A percentile compares a stretch with the other conserved stretches of the same genome.
Conservation (phyloP, 2,888 invertebrate species). For the Schrankia costaestrigalis region DNA sequence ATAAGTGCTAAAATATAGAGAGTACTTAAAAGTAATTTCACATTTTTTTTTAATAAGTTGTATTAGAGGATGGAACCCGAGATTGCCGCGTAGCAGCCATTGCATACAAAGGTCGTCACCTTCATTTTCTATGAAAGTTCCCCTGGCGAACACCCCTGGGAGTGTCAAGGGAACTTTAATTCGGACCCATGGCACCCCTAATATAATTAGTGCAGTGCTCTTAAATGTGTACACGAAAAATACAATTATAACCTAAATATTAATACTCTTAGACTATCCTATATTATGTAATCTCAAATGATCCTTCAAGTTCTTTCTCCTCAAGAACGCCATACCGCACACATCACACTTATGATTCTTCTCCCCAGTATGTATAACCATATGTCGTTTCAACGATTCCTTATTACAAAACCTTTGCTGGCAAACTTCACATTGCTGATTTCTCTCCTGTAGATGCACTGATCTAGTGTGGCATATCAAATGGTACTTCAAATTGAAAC, state of each 20-base stretch:
- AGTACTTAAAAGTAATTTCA: no score
- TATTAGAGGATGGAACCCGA: no score
- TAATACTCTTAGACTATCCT: constrained; percentile 11
- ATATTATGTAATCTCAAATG: constrained; percentile 67
- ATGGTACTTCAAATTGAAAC: constrained; percentile 69
- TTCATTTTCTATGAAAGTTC: no score
- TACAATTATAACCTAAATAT: not conserved
- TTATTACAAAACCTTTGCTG: constrained; percentile 77
- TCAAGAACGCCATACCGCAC: constrained; percentile 73
- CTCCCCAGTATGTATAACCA: constrained; percentile 79
- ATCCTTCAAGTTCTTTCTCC: constrained; percentile 69
- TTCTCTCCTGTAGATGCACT: constrained; percentile 72
- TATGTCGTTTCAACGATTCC: constrained; percentile 77
- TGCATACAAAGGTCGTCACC: no score
- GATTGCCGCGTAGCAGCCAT: no score
- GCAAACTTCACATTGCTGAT: constrained; percentile 77
- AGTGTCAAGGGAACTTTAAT: no score
- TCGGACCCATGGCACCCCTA: no score
- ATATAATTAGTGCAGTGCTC: no score
- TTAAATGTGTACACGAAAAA: no score
- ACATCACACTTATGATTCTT: constrained; percentile 79
- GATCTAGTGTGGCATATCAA: constrained; percentile 68
- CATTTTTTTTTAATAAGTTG: no score
- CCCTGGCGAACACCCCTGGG: no score
- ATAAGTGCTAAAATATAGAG: no score